Base-by-base conservation (phyloP, 2,888 invertebrate species). In the Panzeria rudis region DNA sequence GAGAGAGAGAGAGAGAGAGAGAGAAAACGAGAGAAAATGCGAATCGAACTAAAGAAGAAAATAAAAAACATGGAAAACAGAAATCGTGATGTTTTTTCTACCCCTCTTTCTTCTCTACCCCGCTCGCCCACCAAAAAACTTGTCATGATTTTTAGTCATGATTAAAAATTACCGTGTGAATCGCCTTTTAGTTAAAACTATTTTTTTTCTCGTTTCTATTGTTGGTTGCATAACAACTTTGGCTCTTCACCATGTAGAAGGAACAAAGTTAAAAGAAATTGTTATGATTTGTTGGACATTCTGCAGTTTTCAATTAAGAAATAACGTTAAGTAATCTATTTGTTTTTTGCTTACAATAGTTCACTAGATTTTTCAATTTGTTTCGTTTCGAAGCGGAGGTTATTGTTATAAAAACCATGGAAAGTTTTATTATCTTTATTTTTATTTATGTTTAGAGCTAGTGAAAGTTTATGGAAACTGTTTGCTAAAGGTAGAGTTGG, bases 251-350 rank as follows among this genome's bases (percentile, higher is more conserved):
- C 64, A 76, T 54, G 76, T 76, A 54, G 3, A 17, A 17, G 8
- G 47, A 35, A 25, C 9, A 23, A 11, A 15, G 44, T 17, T 2
- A 47, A 35, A 64, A 20, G 23, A 61, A 47, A 41, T 54, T 54
- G 69, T 75, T 79, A 83, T 83, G 79, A 79, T 83, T 79, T 83
- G 83, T 79, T 79, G 62, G 52, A 69, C 61, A 25, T 62, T 83
- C n/a, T 69, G 62, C 29, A 75, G 73, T 83, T 83, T 83, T 79
- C 83, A 83, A 79, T 83, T 83, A 75, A 79, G 78, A 83, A 75
- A 47, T 75, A 71, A 52, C 59, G 38, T 73, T 73, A 59, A 66
- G 59, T 41, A 66, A 80, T 73, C 50, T 52, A 61, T 80, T 66
- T 79, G 35, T 29, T 25, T 66, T 44, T 64, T 47, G 20, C 50